phyloP scores from a whole-genome alignment of 2,888 invertebrate genomes.

The Psococerastis gibbosa region DNA sequence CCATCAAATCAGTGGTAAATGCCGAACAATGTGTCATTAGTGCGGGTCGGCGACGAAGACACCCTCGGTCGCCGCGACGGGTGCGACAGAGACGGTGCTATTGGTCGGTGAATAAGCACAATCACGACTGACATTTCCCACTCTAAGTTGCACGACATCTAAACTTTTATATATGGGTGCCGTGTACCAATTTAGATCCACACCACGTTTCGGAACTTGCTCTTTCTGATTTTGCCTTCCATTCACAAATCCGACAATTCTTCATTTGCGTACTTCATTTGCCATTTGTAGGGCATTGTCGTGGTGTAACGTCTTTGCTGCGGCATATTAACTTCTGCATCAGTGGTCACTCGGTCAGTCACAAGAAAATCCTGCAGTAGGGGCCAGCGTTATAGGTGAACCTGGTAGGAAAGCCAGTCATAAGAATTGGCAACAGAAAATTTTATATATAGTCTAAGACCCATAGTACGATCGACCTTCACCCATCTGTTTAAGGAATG shows the following conservation, averaged over 20 bases:
- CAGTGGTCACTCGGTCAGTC: neutral
- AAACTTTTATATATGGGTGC: conserved; percentile 29
- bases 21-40: conserved; percentile 10
- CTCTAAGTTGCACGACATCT: conserved; percentile 27
- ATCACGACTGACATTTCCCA: conserved; percentile 1
- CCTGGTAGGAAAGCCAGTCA: too few relatives aligned
- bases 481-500: too few relatives aligned
- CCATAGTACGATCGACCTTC: too few relatives aligned
- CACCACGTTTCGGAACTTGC: conserved; percentile 26
- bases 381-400: too few relatives aligned
- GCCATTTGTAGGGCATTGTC: conserved; percentile 32
- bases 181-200: conserved; percentile 27
- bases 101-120: conserved; percentile 9
- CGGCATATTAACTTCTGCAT: neutral
- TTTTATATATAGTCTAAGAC: too few relatives aligned
- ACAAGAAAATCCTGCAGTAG: neutral
- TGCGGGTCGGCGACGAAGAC: neutral
- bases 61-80: too few relatives aligned
- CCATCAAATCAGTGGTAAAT: conserved; percentile 10
- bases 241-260: conserved; percentile 31
- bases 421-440: too few relatives aligned
- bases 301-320: neutral
- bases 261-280: conserved; percentile 35
- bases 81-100: conserved; percentile 8
- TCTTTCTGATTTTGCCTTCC: conserved; percentile 20